Base-by-base conservation (phyloP, 2,797 vertebrate genomes). In the Hippocampus kuda region DNA sequence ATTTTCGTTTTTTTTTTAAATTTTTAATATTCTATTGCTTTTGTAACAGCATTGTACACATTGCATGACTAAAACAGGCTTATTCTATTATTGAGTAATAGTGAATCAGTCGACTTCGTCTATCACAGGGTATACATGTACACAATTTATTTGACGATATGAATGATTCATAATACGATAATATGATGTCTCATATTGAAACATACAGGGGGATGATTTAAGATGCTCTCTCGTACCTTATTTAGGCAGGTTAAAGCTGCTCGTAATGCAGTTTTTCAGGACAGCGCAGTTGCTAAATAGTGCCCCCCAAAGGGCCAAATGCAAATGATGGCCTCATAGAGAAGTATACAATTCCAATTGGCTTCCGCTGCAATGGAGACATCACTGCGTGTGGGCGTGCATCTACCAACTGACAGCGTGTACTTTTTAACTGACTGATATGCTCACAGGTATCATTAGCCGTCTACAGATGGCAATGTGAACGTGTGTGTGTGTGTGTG, bases 381-480 rank as follows among this genome's bases (percentile, higher is more conserved):
- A 80, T 88, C 82, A 76, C 68, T 62, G 73, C 72, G 80, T 75
- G 59, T 61, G 80, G 86, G 85, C 54, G 81, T 79, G 82, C 77
- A 81, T 70, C 75, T 73, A 74, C 78, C 74, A 81, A 75, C 78
- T 84, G 85, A 85, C 85, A 86, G 79, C 84, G 75, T 84, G 85
- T 83, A 77, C 77, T 88, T 86, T 61, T 84, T 79, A 79, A 83
- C 78, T 84, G 84, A 88, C 77, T 78, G 80, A 87, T 85, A 79
- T 13, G 64, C 84, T 85, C 84, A 86, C 84, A 87, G 87, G 88
- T 89, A 89, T 86, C 85, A 88, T 89, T 87, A 89, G 81, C 83
- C 68, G 80, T 77, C 84, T 86, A 82, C 88, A 89, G 86, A 88
- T 89, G 84, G 86, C 73, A 64, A 48, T 54, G 65, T 54, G 70